Base-by-base conservation (phyloP, 92 coral and sea anemone species). In the Diadumene lineata region DNA sequence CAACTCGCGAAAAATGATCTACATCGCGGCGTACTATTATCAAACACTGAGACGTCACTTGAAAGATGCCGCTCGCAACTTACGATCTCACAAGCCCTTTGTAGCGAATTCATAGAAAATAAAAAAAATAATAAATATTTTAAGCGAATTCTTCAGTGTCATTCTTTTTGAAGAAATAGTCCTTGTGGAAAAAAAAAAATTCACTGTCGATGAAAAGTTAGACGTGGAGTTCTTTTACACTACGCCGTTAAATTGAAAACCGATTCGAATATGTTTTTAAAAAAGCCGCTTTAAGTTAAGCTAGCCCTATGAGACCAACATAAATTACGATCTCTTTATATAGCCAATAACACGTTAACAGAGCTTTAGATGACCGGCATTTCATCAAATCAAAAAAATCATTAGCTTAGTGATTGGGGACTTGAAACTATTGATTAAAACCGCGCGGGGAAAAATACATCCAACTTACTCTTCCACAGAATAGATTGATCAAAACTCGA, bases 371-470 rank as follows among this genome's bases (percentile, higher is more conserved):
- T 83, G 85, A 68, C 90, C 86, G 93, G 83, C 93, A 91, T 86
- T 87, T 81, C 88, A 79, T 84, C 97, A 91, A 91, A 91, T 91
- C 88, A 91, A 87, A 88, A 91, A 84, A 88, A 60, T 88, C 90
- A 87, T 89, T 89, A 89, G 87, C 88, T 26, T 19, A 1, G 64
- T 70, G 51, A 72, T 15, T 72, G 66, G 19, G n/a, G 77, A 34
- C 65, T 72, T 27, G 19, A 56, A 72, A 56, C 43, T 66, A 43
- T 38, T 43, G 80, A 43, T 62, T 62, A 62, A 62, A 62, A 28
- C 43, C 34, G 66, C 65, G 66, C 70, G 73, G 70, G 31, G n/a
- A 19, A 25, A 7, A 6, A 23, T 32, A 19, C 22, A 11, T 72
- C 77, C 23, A 60, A 65, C 69, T 64, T 56, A 73, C 68, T 64